Conservation (phyloP, 2,113 vertebrate genomes). For the Toxostoma redivivum region DNA sequence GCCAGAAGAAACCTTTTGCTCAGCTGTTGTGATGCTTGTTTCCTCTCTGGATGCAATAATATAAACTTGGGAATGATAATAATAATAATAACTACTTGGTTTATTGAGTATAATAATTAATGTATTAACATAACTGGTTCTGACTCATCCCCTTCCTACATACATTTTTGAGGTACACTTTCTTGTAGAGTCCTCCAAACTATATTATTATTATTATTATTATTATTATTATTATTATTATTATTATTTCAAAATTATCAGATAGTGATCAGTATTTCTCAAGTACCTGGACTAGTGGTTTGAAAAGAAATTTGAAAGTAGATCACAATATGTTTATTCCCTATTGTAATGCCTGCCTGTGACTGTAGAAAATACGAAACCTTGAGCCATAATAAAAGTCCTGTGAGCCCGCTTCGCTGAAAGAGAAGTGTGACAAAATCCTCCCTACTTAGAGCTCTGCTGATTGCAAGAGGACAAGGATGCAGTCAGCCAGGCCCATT, state of each 20-base stretch:
- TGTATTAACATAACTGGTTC: background rate
- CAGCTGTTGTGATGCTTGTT: background rate
- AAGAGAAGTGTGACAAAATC: background rate
- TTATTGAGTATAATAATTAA: background rate
- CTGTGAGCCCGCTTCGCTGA: background rate
- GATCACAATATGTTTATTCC: background rate
- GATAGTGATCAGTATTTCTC: background rate
- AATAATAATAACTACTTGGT: background rate
- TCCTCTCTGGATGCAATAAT: background rate
- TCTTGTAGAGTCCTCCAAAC: background rate
- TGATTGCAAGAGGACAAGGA: background rate
- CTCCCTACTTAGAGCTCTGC: background rate
- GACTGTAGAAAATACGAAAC: background rate
- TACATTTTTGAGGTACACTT: background rate
- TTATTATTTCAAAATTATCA: background rate
- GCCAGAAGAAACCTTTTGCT: background rate
- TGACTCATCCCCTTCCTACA: background rate
- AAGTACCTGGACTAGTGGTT: background rate
- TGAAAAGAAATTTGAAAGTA: background rate
- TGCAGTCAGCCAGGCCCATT: rapidly evolving
- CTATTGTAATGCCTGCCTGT: background rate
- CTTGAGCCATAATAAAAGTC: background rate
- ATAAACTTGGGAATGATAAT: background rate
- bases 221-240: background rate
- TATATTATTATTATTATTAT: background rate